These are phyloP conservation scores for Melikaiella ostensackeni DNA, from an alignment of 2,888 invertebrate genomes.

Conservation along the genomic window DNA sequence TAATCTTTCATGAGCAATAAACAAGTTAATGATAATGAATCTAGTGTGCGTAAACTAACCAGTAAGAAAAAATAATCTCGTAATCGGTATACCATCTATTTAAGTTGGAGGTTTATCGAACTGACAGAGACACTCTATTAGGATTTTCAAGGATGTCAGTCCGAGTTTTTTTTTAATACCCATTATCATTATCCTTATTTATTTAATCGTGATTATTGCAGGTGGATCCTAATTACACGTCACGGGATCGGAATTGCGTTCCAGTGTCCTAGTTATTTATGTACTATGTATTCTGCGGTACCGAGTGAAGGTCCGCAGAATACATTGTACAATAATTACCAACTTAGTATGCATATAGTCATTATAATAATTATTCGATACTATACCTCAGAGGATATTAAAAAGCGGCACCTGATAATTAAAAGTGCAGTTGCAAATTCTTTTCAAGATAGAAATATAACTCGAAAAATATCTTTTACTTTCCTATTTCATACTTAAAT, in stretches of 20 bases:
- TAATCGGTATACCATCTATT: too few species aligned
- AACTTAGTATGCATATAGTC: not conserved
- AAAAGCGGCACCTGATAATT: not conserved
- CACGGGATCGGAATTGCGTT: constrained; percentile 18
- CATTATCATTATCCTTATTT: not conserved
- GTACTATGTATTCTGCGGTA: not conserved
- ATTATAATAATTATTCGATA: not conserved
- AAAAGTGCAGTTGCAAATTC: not conserved
- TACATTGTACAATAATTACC: not conserved
- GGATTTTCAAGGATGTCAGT: constrained; percentile 3
- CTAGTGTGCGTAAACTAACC: not conserved
- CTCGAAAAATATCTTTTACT: too few species aligned
- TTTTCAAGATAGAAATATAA: too few species aligned
- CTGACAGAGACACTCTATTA: not conserved
- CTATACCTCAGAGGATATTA: not conserved
- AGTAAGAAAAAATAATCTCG: not conserved
- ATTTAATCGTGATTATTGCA: constrained; percentile 18
- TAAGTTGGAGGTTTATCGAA: constrained; percentile 14
- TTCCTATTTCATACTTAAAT: too few species aligned
- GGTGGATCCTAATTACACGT: constrained; percentile 18
- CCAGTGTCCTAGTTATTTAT: constrained; percentile 30
- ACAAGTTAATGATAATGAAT: constrained; percentile 11
- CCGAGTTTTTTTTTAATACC: not conserved
- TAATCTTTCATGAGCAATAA: constrained; percentile 19
- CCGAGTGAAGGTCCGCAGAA: not conserved